A percentile compares a stretch with the other conserved stretches of the same genome.
These are phyloP conservation scores for Nematolebias whitei DNA, from an alignment of 2,113 vertebrate species.

Conservation along the genomic window DNA sequence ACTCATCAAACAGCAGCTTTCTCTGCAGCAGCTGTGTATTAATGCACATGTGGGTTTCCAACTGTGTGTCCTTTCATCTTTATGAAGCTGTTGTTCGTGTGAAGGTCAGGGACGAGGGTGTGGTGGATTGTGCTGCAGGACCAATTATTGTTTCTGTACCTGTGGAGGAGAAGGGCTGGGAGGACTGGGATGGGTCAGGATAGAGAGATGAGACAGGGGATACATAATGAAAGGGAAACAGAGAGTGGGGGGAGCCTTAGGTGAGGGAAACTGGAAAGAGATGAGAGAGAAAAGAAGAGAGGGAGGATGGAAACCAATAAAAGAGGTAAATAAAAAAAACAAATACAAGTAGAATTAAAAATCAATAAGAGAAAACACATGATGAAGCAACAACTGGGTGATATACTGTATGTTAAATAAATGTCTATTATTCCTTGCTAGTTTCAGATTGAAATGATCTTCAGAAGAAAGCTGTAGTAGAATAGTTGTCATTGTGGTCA, in stretches of 20 bases:
- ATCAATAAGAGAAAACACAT: background rate
- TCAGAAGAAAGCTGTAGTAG: no score
- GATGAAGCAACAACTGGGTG: background rate
- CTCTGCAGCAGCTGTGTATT: slow-evolving; percentile 53
- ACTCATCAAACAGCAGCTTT: slow-evolving; percentile 20
- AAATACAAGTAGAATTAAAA: no score
- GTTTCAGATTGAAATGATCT: no score
- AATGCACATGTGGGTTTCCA: slow-evolving; percentile 21
- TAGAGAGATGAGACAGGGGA: background rate
- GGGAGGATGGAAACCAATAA: no score
- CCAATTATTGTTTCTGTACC: slow-evolving; percentile 69
- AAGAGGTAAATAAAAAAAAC: no score
- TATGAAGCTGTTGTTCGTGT: slow-evolving; percentile 33
- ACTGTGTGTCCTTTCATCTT: slow-evolving; percentile 29
- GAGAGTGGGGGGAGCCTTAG: background rate
- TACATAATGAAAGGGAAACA: background rate
- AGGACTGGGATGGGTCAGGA: slow-evolving; percentile 48
- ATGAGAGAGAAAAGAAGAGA: background rate
- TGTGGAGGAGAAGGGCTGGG: slow-evolving; percentile 16
- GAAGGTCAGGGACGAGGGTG: slow-evolving; percentile 37
- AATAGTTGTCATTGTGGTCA: no score
- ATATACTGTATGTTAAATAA: background rate
- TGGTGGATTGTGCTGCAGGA: slow-evolving; percentile 45
- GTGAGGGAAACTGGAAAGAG: background rate
- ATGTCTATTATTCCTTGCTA: no score